A percentile compares a stretch with the other conserved stretches of the same genome.
These are phyloP conservation scores for Parazoanthus swiftii DNA, from an alignment of 92 coral and sea anemone genomes.

Conservation along the genomic window DNA sequence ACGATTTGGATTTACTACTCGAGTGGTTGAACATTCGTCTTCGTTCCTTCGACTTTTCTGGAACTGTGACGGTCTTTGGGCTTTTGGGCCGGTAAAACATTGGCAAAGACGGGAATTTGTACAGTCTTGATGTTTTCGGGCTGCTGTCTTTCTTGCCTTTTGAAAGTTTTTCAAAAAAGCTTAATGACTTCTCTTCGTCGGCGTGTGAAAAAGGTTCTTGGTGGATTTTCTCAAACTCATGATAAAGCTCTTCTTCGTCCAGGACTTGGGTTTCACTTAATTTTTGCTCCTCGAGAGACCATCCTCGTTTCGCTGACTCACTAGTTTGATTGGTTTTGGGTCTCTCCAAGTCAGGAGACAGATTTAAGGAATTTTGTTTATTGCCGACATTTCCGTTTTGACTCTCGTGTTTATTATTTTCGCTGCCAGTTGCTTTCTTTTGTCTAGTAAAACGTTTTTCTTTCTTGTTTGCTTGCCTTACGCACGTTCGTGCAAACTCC, in stretches of 20 bases:
- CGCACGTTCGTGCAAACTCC: constrained; percentile 34
- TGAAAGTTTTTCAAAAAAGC: constrained; percentile 16
- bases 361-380: constrained; percentile 7
- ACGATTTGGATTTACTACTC: background rate
- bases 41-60: constrained; percentile 6
- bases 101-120: constrained; percentile 24
- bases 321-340: background rate
- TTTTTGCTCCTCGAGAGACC: constrained; percentile 3
- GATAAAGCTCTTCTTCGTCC: background rate
- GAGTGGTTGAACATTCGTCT: background rate
- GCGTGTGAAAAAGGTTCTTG: background rate
- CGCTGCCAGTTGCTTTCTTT: constrained; percentile 6
- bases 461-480: constrained; percentile 22
- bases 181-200: background rate
- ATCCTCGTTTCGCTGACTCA: background rate
- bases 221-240: background rate
- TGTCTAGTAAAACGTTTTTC: background rate
- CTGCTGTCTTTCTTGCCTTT: constrained; percentile 15
- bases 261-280: background rate
- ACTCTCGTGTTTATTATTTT: constrained; percentile 21
- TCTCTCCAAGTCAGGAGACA: background rate
- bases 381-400: background rate
- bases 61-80: background rate
- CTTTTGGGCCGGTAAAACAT: constrained; percentile 30
- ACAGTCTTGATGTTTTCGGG: background rate